Evolutionary conservation across 2,888 invertebrate genomes (phyloP), one percentile per base, ranked within the genome.

Genomic region (Malthinus flaveolus): DNA sequence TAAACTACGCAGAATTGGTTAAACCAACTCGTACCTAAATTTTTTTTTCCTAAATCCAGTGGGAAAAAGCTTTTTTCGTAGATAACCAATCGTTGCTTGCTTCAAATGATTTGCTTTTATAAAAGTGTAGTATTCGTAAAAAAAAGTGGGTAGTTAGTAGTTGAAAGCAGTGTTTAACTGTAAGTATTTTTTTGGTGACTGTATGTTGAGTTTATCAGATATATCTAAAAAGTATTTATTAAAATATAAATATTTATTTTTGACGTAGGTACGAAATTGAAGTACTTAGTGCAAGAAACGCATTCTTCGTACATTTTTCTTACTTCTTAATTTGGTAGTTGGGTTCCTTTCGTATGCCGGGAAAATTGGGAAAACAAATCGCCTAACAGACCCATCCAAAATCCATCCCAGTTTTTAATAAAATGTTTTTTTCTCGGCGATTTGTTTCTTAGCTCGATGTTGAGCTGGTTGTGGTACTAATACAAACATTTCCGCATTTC

Each of bases 211-310:
- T 42, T 42, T 42, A 42, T 42, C n/a, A 23, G 23, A 23, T 23
- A 23, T 23, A 23, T 23, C 23, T 23, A 23, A 23, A 23, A 23
- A 23, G 23, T 23, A 23, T 23, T 23, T 23, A 23, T 23, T 23
- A 23, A 23, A 23, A 23, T 23, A 23, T 23, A 5, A 23, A 23
- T 23, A 23, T 23, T 23, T 23, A 23, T 23, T 23, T 23, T 23
- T 23, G 5, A 23, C 5, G 23, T 23, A 23, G 23, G 23, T 23
- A 23, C 23, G 23, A 36, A 32, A 37, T 49, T 48, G 49, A 35
- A 35, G 39, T 55, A 55, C 49, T 56, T 49, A 49, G 44, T 42
- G 13, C 12, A 53, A 33, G 13, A 37, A 53, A 53, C 37, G 11
- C 23, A 23, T 23, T 23, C 23, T 23, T 23, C 5, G 2, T 23